Base-by-base conservation (phyloP, 2,888 invertebrate genomes). In the Athripsodes cinereus region DNA sequence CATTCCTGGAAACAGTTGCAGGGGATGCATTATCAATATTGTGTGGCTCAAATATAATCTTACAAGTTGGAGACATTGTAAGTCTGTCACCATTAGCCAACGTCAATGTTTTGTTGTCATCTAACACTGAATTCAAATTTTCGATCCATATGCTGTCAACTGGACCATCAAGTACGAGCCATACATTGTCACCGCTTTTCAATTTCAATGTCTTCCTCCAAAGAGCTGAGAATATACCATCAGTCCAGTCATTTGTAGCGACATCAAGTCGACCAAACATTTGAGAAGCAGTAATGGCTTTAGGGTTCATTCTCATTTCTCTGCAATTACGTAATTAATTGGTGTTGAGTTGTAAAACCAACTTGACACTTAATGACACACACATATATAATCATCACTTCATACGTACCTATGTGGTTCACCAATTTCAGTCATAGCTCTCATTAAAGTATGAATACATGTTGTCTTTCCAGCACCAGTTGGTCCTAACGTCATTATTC, bases 61-160 rank as follows among this genome's bases (percentile, higher is more conserved):
- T 97, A 58, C 94, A 95, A 10, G 88, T 90, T 0, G 93, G 88
- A 0, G 96, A 87, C 96, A 97, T 97, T 0, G 92, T 87, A 55
- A 97, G 80, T 31, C 97, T 85, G 76, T 97, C 97, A 5, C 97
- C 94, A 69, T 97, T 97, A 2, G 96, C 96, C 65, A 97, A 74
- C 0, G 96, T 97, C 65, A 97, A 74, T 0, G 95, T 96, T 76
- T 93, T 94, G 70, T 97, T 97, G 68, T 97, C 97, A 72, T 97
- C 97, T 53, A 97, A 77, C 0, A 97, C 97, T 0, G 96, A 96
- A 73, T 97, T 97, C 64, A 97, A 82, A 74, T 97, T 97, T 73
- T 97, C 97, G 66, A 97, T 97, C 97, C 97, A 97, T 65, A 96
- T 95, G 66, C 95, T 93, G 70, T 97, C 97, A 0, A 97, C 96